A percentile compares a stretch with the other conserved stretches of the same genome.
phyloP scores from a whole-genome alignment of 2,888 invertebrate genomes.

The Drosophila emarginata region DNA sequence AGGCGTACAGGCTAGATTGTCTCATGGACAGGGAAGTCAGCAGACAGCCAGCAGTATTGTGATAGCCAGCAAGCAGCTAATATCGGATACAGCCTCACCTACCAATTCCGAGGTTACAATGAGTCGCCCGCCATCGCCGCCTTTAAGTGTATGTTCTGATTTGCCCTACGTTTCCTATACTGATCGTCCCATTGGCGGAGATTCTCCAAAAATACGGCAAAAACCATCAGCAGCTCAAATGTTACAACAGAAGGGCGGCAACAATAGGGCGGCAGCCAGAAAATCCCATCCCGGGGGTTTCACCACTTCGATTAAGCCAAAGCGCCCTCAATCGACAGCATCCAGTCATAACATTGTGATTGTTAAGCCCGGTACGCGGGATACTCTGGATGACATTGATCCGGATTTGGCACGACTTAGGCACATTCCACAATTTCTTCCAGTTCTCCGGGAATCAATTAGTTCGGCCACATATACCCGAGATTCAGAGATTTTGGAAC shows the following conservation, averaged over 20 bases:
- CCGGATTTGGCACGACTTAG: slow-evolving; percentile 83
- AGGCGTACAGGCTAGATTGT: slow-evolving; percentile 24
- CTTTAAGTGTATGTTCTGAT: slow-evolving; percentile 94
- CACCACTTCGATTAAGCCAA: slow-evolving; percentile 77
- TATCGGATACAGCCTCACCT: slow-evolving; percentile 74
- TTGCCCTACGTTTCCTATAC: slow-evolving; percentile 96
- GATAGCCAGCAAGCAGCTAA: slow-evolving; percentile 65
- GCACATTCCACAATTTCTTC: slow-evolving; percentile 95
- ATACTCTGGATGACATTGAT: slow-evolving; percentile 87
- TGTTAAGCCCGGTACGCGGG: slow-evolving; percentile 88
- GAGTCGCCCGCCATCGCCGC: slow-evolving; percentile 89
- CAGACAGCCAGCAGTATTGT: slow-evolving; percentile 57
- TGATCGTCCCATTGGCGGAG: slow-evolving; percentile 91
- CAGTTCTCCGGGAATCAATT: slow-evolving; percentile 94
- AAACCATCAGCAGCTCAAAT: slow-evolving; percentile 76
- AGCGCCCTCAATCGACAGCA: slow-evolving; percentile 82
- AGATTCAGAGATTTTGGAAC: slow-evolving; percentile 94
- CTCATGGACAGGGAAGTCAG: not conserved
- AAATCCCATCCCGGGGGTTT: slow-evolving; percentile 75
- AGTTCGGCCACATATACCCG: slow-evolving; percentile 88
- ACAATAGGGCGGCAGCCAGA: slow-evolving; percentile 66
- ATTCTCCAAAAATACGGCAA: slow-evolving; percentile 91
- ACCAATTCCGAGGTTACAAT: slow-evolving; percentile 79
- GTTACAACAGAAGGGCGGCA: slow-evolving; percentile 62
- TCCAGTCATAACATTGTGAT: slow-evolving; percentile 90